Percentiles rank a stretch among this genome's conserved stretches.
These are phyloP conservation scores for Micromussa lordhowensis DNA, from an alignment of 92 coral and sea anemone genomes.

Conservation along the genomic window DNA sequence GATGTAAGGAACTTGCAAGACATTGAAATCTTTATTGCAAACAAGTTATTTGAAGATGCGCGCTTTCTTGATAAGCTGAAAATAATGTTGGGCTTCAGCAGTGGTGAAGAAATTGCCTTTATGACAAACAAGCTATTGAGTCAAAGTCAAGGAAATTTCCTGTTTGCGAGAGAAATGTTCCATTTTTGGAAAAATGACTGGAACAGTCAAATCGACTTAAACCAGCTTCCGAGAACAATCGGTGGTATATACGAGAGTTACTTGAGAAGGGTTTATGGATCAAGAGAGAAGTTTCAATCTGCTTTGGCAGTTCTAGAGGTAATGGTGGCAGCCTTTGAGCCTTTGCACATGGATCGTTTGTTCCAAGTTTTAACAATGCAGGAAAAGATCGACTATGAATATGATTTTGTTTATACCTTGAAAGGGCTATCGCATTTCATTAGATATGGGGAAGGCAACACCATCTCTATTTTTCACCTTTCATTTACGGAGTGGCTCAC, in stretches of 20 bases:
- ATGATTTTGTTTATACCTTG: conserved; percentile 54
- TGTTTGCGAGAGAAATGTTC: conserved; percentile 67
- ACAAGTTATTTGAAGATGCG: conserved; percentile 27
- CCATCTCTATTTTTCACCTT: conserved; percentile 62
- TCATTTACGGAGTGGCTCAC: conserved; percentile 79
- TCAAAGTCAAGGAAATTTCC: conserved; percentile 78
- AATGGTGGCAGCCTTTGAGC: conserved; percentile 68
- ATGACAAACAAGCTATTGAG: conserved; percentile 37
- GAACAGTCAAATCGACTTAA: conserved; percentile 13
- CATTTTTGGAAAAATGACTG: conserved; percentile 27
- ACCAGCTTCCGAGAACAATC: conserved; percentile 67
- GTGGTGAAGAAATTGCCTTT: conserved; percentile 13
- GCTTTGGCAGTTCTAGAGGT: conserved; percentile 67
- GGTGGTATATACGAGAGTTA: conserved; percentile 63
- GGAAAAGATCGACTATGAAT: conserved; percentile 52
- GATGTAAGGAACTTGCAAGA: conserved; percentile 75
- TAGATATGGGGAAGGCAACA: conserved; percentile 49
- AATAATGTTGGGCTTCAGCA: conserved; percentile 11
- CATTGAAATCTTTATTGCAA: conserved; percentile 51
- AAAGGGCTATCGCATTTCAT: conserved; percentile 57
- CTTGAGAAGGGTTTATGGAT: conserved; percentile 62
- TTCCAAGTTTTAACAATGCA: conserved; percentile 41
- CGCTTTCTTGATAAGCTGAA: conserved; percentile 1
- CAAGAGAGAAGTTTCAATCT: conserved; percentile 48
- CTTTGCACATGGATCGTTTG: conserved; percentile 32